These are phyloP conservation scores for Empidonax alnorum DNA, from an alignment of 2,113 vertebrate genomes.

Conservation along the genomic window DNA sequence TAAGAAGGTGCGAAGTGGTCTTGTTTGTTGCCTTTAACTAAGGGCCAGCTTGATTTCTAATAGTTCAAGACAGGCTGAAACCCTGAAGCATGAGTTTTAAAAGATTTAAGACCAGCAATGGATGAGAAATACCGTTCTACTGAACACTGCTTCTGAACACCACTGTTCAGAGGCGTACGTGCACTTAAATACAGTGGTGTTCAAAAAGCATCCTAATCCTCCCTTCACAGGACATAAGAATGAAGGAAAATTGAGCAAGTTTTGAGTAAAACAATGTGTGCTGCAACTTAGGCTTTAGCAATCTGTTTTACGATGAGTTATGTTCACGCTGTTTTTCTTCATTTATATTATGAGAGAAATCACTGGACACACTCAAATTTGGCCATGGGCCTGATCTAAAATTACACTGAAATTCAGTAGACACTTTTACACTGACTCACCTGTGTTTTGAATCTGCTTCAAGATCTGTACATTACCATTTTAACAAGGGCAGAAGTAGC, in stretches of 20 bases:
- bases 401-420: background rate
- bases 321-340: conserved; percentile 5
- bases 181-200: background rate
- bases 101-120: background rate
- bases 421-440: background rate
- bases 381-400: background rate
- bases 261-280: background rate
- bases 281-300: background rate
- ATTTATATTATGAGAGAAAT: background rate
- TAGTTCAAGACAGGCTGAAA: background rate
- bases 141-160: background rate
- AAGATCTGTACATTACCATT: background rate
- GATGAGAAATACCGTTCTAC: background rate
- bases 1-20: background rate
- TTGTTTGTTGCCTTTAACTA: background rate
- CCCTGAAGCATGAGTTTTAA: background rate
- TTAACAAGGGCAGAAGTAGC: background rate
- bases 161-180: background rate
- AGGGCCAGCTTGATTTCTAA: background rate
- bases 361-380: background rate
- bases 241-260: background rate
- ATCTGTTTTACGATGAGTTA: background rate
- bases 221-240: background rate
- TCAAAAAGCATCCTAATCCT: background rate
- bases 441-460: background rate